These are phyloP conservation scores for Orgyia antiqua DNA, from an alignment of 2,888 invertebrate genomes.

Conservation along the genomic window DNA sequence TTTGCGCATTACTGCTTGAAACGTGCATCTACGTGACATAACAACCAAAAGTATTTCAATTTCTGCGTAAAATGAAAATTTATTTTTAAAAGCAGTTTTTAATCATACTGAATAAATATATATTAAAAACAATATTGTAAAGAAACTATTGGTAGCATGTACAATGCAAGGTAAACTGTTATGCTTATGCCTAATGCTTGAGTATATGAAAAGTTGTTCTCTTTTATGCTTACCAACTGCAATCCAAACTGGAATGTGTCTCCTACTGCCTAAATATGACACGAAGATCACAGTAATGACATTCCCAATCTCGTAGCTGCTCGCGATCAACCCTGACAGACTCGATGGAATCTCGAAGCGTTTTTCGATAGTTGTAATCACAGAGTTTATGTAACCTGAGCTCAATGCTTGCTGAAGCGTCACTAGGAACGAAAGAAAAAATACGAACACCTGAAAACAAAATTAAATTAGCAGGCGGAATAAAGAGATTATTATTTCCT, in stretches of 20 bases:
- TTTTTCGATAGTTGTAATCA: conserved; percentile 98
- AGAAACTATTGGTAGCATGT: no score
- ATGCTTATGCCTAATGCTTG: no score
- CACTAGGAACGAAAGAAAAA: conserved; percentile 92
- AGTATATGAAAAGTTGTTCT: no score
- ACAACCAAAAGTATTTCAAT: no score
- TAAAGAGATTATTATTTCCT: conserved; percentile 1
- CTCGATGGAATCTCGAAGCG: conserved; percentile 96
- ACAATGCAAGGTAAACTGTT: no score
- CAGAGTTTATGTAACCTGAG: conserved; percentile 95
- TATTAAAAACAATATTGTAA: no score
- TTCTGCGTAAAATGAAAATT: no score
- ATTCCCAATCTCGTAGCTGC: conserved; percentile 97
- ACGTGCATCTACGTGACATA: no score
- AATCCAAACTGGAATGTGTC: conserved; percentile 97
- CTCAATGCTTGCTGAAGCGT: conserved; percentile 94
- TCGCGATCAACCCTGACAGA: conserved; percentile 94
- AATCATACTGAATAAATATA: no score
- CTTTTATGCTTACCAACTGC: conserved; percentile 86
- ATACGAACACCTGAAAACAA: conserved; percentile 87
- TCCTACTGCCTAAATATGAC: conserved; percentile 93
- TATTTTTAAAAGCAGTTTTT: no score
- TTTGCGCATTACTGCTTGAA: no score
- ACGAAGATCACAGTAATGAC: conserved; percentile 97
- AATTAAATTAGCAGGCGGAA: conserved; percentile 5